Evolutionary conservation across 2,797 vertebrate species (phyloP).

Genomic region (Tamandua tetradactyla): DNA sequence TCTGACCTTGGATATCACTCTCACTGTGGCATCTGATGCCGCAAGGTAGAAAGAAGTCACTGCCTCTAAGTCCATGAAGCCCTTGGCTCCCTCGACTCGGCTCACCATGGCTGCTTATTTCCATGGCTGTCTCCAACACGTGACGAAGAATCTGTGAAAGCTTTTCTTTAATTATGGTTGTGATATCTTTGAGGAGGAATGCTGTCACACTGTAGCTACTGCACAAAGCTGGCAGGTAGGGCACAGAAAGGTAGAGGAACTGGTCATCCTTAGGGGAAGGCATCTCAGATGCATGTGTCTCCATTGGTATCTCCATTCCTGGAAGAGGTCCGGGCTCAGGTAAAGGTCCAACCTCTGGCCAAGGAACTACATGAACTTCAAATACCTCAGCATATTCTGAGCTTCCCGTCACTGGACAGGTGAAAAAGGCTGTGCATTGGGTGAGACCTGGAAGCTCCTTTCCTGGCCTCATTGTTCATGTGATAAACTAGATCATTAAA

Average conservation of each 20-base stretch:
- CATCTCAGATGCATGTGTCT: not conserved
- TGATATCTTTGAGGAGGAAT: not conserved
- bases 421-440: rapidly evolving
- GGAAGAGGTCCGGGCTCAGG: not conserved
- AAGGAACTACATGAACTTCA: not conserved
- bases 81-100: not conserved
- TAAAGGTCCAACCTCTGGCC: rapidly evolving
- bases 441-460: not conserved
- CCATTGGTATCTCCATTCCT: not conserved
- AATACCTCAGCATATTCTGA: rapidly evolving
- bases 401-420: too few relatives aligned
- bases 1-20: too few relatives aligned
- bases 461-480: not conserved
- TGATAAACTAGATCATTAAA: not conserved
- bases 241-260: not conserved
- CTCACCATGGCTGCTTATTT: not conserved
- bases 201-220: rapidly evolving
- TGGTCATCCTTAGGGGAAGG: not conserved
- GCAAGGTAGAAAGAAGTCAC: not conserved
- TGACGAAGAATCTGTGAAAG: not conserved
- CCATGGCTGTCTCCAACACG: not conserved
- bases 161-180: not conserved
- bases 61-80: not conserved
- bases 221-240: rapidly evolving
- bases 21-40: not conserved